Evolutionary conservation across 2,888 invertebrate species (phyloP), one percentile per base, ranked within the genome.

Genomic region (Malthinus flaveolus): DNA sequence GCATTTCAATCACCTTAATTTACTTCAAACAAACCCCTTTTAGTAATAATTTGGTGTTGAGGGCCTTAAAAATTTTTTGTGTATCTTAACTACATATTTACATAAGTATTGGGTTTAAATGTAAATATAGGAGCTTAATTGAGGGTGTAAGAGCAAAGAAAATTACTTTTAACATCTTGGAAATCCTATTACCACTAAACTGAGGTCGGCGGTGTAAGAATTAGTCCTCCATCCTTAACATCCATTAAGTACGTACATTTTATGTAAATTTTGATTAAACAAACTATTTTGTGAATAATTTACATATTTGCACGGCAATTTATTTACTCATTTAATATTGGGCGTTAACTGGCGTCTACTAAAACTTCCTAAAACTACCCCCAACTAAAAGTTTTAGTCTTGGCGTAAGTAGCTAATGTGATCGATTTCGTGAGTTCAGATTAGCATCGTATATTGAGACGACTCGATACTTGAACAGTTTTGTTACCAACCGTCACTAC

Each of bases 281-380:
- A 32, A 32, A 42, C 49, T 33, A 32, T 46, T 32, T n/a, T 13
- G 8, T 51, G 50, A 51, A 51, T 51, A 44, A 51, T 51, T 39
- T 33, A 15, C 23, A 42, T 42, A n/a, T 15, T n/a, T 9, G 39
- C 15, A 42, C 15, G 12, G 23, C 39, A 42, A 42, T 15, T 7
- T n/a, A 42, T 42, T 42, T 42, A 42, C n/a, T 15, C 5, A 23
- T 23, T 23, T 3, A 23, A 23, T 23, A 23, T 23, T 23, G 2
- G 23, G 23, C 3, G 23, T 23, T 23, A 23, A 23, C 23, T 5
- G 23, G 23, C 3, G 23, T 23, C 5, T 3, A 23, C 23, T 5
- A 23, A 2, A 23, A 23, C 23, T 23, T 23, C 23, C 23, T 23
- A 23, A 23, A 23, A 23, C 23, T 23, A 23, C 23, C n/a, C n/a